Base-by-base conservation (phyloP, 2,113 vertebrate species). In the Phoxinus phoxinus region DNA sequence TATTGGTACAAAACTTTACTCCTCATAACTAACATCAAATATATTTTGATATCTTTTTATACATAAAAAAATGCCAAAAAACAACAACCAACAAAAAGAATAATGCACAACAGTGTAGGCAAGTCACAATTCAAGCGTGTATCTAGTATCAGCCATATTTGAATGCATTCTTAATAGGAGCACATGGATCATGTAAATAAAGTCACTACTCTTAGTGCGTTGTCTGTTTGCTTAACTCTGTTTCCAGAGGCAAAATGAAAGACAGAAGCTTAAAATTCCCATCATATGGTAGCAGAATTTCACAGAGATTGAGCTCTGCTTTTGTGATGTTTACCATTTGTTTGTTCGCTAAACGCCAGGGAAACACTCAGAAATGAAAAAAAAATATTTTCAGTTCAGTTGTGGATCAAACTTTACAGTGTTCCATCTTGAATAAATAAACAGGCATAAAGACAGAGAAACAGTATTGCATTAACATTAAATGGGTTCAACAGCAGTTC, bases 381-480 rank as follows among this genome's bases (percentile, higher is more conserved):
- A 56, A 65, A 56, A 65, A 48, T 23, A 37, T 53, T 83, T 88
- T 46, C 27, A 63, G 77, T 59, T 80, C 37, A 81, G 51, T 58
- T 73, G 30, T 17, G 53, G 80, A 37, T 32, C 48, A 75, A 77
- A 77, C 25, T 37, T 23, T 3, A 6, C 17, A 69, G 41, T 11
- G 10, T 65, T 79, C 35, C 35, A 37, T 63, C 37, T 63, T 75
- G 17, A 81, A 76, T 87, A 84, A 87, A 84, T 51, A 69, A 71
- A 7, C 48, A 75, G 12, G 10, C 1, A 5, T 87, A 46, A 23
- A 78, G 37, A 56, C 56, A 65, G 41, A 27, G 11, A 74, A 27
- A 27, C 46, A 32, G 65, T 81, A 53, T 51, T 58, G 61, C 63
- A 30, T 59, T 71, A 65, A 59, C 63, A 41, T 48, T 53, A 56